Evolutionary conservation across 2,888 invertebrate species (phyloP).

Genomic region (Hyposoter didymator): DNA sequence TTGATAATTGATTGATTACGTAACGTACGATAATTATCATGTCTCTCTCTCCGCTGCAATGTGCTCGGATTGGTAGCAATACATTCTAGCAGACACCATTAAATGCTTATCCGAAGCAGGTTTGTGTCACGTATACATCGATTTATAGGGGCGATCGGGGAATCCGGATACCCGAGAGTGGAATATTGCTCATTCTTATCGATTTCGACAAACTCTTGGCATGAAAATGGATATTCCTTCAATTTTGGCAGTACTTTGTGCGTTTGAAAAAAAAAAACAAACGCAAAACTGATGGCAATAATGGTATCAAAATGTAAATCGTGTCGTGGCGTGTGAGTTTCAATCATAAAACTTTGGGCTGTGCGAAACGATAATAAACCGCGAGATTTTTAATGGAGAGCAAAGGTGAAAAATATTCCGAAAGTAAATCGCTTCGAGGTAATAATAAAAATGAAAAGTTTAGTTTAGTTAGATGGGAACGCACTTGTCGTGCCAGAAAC

Average conservation of each 20-base stretch:
- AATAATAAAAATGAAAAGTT: neutral
- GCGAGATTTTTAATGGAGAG: conserved; percentile 38
- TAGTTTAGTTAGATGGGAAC: conserved; percentile 15
- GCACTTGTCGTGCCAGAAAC: conserved; percentile 47
- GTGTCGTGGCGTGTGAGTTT: neutral
- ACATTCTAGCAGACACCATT: conserved; percentile 12
- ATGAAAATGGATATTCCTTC: neutral
- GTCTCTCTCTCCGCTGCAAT: conserved; percentile 10
- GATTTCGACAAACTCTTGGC: neutral
- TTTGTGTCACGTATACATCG: conserved; percentile 2
- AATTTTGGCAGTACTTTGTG: neutral
- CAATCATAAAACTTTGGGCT: neutral
- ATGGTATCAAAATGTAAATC: neutral
- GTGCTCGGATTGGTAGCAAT: conserved; percentile 16
- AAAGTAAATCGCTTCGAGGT: conserved; percentile 12
- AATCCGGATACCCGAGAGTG: neutral
- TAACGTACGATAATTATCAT: conserved; percentile 58
- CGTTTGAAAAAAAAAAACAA: neutral
- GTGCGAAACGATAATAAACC: neutral
- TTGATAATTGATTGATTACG: conserved; percentile 82
- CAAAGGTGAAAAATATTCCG: conserved; percentile 10
- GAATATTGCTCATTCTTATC: neutral
- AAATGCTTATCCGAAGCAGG: conserved; percentile 9
- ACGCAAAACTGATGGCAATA: neutral
- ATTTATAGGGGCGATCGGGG: neutral